phyloP scores from a whole-genome alignment of 2,113 vertebrate species.

The Solenodon paradoxus region DNA sequence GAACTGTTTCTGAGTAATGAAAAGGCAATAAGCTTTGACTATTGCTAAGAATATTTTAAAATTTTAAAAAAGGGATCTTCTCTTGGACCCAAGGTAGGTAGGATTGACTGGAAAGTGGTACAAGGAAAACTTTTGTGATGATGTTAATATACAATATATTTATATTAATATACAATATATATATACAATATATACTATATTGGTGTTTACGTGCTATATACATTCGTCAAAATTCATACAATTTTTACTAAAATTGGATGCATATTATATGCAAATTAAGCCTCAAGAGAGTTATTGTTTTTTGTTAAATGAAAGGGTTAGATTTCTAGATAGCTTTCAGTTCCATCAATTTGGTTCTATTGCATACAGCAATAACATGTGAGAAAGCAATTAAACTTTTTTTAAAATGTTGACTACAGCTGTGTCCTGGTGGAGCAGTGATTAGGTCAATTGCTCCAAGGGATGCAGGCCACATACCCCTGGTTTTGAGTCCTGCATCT shows the following conservation, averaged over 20 bases:
- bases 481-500: too few relatives aligned
- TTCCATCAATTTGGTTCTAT: not conserved
- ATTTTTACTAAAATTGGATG: not conserved
- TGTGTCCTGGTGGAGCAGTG: too few relatives aligned
- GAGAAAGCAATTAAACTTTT: not conserved
- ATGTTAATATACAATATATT: not conserved
- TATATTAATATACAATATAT: not conserved
- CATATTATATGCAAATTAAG: conserved; percentile 10
- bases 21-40: not conserved
- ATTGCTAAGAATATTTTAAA: not conserved
- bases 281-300: not conserved
- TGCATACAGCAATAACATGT: not conserved
- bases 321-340: not conserved
- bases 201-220: not conserved
- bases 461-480: too few relatives aligned
- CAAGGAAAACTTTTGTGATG: not conserved
- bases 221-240: not conserved
- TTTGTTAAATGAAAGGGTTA: not conserved
- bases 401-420: too few relatives aligned
- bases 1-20: not conserved
- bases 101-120: not conserved
- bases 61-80: too few relatives aligned
- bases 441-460: too few relatives aligned
- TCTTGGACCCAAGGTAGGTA: not conserved
- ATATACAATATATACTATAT: not conserved